phyloP scores from a whole-genome alignment of 2,113 vertebrate genomes.

The Motacilla alba region DNA sequence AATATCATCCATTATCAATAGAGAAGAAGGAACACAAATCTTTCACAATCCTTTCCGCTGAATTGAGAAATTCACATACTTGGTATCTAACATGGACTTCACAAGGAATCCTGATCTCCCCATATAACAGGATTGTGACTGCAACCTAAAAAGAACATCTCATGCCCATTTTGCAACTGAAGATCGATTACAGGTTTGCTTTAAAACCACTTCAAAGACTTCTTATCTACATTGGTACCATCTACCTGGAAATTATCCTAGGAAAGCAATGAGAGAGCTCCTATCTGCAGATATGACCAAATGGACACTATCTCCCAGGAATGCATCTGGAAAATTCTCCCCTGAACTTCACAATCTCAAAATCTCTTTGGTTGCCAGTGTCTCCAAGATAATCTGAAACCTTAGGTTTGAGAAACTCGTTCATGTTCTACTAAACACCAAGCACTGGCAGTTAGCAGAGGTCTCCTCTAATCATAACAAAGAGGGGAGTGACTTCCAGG shows the following conservation, averaged over 20 bases:
- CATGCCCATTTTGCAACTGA: background rate
- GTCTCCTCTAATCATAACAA: background rate
- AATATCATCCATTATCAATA: background rate
- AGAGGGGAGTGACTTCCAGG: background rate
- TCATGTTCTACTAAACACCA: background rate
- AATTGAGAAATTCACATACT: background rate
- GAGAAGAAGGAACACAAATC: background rate
- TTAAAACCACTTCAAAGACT: background rate
- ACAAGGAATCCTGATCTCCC: background rate
- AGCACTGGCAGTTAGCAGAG: background rate
- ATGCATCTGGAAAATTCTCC: background rate
- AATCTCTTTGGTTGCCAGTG: fast-evolving
- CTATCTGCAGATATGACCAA: background rate
- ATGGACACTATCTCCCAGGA: background rate
- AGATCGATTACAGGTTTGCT: background rate
- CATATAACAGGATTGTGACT: background rate
- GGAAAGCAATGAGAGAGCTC: background rate
- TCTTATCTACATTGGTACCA: background rate
- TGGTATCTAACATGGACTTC: background rate
- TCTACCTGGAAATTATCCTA: background rate
- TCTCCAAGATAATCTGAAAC: background rate
- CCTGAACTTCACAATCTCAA: background rate
- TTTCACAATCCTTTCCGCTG: background rate
- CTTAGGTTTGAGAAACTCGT: background rate
- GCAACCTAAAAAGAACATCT: background rate